phyloP scores from a whole-genome alignment of 2,888 invertebrate species.

The Amphipyra berbera region DNA sequence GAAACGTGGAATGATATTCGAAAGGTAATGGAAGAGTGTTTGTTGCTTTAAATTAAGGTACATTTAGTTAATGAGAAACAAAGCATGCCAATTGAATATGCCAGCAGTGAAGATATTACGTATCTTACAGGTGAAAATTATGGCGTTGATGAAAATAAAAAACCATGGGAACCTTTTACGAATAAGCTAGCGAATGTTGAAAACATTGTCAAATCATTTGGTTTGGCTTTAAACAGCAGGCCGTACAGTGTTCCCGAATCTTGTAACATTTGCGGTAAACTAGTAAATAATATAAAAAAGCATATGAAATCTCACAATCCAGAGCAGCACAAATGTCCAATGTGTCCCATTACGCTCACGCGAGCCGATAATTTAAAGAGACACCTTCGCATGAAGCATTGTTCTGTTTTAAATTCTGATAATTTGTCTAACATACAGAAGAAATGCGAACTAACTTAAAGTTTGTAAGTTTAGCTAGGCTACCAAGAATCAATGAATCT shows the following conservation, averaged over 20 bases:
- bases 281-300: constrained; percentile 92
- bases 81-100: constrained; percentile 66
- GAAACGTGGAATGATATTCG: constrained; percentile 56
- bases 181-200: constrained; percentile 79
- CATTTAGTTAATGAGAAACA: constrained; percentile 55
- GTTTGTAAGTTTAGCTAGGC: constrained; percentile 17
- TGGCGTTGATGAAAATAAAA: constrained; percentile 86
- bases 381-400: constrained; percentile 91
- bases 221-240: constrained; percentile 74
- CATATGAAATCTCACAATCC: constrained; percentile 92
- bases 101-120: constrained; percentile 74
- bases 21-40: constrained; percentile 55
- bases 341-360: constrained; percentile 91
- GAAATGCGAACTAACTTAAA: constrained; percentile 71
- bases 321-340: constrained; percentile 91
- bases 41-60: constrained; percentile 57
- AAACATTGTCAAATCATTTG: constrained; percentile 80
- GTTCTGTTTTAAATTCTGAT: constrained; percentile 77
- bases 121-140: constrained; percentile 86
- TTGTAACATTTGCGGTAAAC: constrained; percentile 91
- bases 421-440: constrained; percentile 82
- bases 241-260: constrained; percentile 83
- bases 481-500: constrained; percentile 35
- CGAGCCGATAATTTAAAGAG: constrained; percentile 92
- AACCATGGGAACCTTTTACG: constrained; percentile 79